These are phyloP conservation scores for Avahi laniger DNA, from an alignment of 2,797 vertebrate species.

Conservation along the genomic window DNA sequence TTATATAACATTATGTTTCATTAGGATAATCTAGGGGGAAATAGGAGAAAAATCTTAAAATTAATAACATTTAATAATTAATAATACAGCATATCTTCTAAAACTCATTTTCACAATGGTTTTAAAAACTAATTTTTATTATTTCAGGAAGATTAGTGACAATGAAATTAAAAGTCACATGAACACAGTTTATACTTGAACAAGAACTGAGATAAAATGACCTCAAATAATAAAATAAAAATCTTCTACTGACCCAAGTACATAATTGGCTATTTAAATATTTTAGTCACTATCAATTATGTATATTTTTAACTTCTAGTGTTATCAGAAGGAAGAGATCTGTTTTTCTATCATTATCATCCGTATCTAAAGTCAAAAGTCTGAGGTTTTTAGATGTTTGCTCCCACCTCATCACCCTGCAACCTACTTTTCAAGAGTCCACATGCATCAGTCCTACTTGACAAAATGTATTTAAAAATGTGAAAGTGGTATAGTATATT, in stretches of 20 bases:
- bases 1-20: background rate
- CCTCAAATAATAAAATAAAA: slow-evolving; percentile 1
- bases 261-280: background rate
- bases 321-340: slow-evolving; percentile 1
- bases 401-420: background rate
- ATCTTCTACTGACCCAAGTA: background rate
- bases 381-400: background rate
- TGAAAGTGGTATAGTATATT: background rate
- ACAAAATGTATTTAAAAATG: slow-evolving; percentile 8
- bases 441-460: background rate
- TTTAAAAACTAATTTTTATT: slow-evolving; percentile 1
- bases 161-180: background rate
- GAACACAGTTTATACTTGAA: background rate
- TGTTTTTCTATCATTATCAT: background rate
- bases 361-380: background rate
- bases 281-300: background rate
- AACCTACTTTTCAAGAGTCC: background rate
- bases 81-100: background rate
- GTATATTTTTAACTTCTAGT: background rate
- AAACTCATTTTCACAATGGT: slow-evolving; percentile 40
- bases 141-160: background rate
- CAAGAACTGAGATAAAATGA: slow-evolving; percentile 23
- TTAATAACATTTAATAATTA: slow-evolving; percentile 6
- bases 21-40: background rate
- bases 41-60: background rate